A percentile compares a stretch with the other conserved stretches of the same genome.
Conservation (phyloP, 2,113 vertebrate genomes). For the Oryzias javanicus region DNA sequence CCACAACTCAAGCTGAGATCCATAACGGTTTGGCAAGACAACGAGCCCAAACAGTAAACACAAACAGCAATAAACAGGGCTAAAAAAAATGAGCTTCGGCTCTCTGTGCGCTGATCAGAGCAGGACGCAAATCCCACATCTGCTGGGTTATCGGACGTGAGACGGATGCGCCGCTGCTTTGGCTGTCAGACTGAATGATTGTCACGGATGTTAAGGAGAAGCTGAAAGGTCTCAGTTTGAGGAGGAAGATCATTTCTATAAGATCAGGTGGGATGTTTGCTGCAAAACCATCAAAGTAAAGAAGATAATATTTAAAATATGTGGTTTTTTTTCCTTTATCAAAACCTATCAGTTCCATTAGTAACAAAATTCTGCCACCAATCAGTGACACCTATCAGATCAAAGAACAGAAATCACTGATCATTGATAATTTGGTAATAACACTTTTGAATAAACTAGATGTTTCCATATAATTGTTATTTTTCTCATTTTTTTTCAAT, state of each 20-base stretch:
- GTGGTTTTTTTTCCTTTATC: no score
- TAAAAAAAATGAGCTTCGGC: neutral
- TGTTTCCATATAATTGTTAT: no score
- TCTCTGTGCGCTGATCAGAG: neutral
- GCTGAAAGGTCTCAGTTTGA: neutral
- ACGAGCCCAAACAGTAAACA: neutral
- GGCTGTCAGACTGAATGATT: neutral
- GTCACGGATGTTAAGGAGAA: fast-evolving
- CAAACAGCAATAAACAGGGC: neutral
- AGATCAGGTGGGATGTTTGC: neutral
- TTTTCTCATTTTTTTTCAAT: no score
- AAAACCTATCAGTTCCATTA: no score
- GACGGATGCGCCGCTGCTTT: neutral
- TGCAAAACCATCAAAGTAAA: no score
- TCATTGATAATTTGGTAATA: no score
- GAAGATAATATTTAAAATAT: no score
- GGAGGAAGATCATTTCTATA: neutral
- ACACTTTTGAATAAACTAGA: no score
- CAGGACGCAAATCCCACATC: neutral
- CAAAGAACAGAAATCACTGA: no score
- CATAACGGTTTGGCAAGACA: no score
- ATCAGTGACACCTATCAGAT: no score
- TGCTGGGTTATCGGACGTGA: neutral
- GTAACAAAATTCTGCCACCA: no score
- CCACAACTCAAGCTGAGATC: neutral